Evolutionary conservation across 2,113 vertebrate genomes (phyloP).

Genomic region (Syrrhaptes paradoxus): DNA sequence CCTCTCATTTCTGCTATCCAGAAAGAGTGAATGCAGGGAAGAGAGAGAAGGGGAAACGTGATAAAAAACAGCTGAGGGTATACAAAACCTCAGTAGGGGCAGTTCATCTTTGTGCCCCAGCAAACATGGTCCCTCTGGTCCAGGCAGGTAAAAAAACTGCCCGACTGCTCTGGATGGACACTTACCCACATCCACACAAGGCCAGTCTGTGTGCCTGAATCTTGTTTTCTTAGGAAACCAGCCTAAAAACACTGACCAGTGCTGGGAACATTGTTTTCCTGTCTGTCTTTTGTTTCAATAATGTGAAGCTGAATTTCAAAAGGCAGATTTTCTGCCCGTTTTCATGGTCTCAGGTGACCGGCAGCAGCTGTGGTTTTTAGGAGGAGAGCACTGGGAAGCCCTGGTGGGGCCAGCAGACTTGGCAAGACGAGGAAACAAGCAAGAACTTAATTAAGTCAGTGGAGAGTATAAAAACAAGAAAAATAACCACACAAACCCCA

Average conservation of each 20-base stretch:
- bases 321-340: not conserved
- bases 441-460: slow-evolving; percentile 61
- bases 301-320: not conserved
- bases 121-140: not conserved
- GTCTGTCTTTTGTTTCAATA: not conserved
- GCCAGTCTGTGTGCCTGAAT: not conserved
- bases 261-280: not conserved
- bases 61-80: slow-evolving; percentile 4
- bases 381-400: slow-evolving; percentile 5
- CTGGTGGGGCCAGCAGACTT: slow-evolving; percentile 14
- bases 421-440: slow-evolving; percentile 13
- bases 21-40: slow-evolving; percentile 3
- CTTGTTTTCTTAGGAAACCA: not conserved
- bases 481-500: slow-evolving; percentile 49
- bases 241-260: not conserved
- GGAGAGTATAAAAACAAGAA: slow-evolving; percentile 41
- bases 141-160: too few relatives aligned
- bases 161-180: not conserved
- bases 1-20: not conserved
- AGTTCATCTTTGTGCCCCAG: not conserved
- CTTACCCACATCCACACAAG: not conserved
- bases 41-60: not conserved
- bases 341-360: not conserved
- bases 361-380: slow-evolving; percentile 46
- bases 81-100: not conserved